phyloP scores from a whole-genome alignment of 2,113 vertebrate genomes.

The Dunckerocampus dactyliophorus region DNA sequence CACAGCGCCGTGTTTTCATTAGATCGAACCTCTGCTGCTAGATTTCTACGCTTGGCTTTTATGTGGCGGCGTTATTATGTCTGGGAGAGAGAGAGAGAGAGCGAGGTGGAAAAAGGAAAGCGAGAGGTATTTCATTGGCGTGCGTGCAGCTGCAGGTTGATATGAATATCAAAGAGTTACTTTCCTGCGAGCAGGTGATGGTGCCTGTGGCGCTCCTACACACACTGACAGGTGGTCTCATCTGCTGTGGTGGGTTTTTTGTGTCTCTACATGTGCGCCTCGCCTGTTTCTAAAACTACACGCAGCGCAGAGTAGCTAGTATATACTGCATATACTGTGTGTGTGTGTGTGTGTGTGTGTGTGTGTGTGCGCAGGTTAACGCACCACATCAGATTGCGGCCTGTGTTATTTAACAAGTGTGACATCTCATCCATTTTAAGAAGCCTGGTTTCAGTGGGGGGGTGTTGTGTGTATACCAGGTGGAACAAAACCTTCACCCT shows the following conservation, averaged over 20 bases:
- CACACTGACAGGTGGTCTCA: slow-evolving; percentile 43
- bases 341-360: background rate
- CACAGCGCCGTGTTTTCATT: slow-evolving; percentile 17
- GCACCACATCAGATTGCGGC: slow-evolving; percentile 12
- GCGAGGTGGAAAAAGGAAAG: slow-evolving; percentile 3
- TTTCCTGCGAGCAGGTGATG: slow-evolving; percentile 30
- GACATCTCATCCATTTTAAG: slow-evolving; percentile 36
- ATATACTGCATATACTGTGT: background rate
- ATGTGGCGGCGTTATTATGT: slow-evolving; percentile 52
- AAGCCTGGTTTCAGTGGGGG: slow-evolving; percentile 20
- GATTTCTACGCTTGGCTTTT: slow-evolving; percentile 35
- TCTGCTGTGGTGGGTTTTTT: slow-evolving; percentile 3
- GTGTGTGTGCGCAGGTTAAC: slow-evolving; percentile 17
- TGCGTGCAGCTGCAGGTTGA: slow-evolving; percentile 36
- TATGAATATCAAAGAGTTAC: slow-evolving; percentile 53
- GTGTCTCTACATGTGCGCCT: background rate
- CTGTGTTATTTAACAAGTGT: slow-evolving; percentile 28
- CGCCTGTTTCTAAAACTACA: slow-evolving; percentile 8
- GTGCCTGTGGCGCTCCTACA: slow-evolving; percentile 29
- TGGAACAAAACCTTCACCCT: slow-evolving; percentile 19
- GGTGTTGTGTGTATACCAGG: slow-evolving; percentile 3
- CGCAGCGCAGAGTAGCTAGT: background rate
- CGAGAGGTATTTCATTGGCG: slow-evolving; percentile 24
- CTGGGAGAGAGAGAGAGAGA: slow-evolving; percentile 3
- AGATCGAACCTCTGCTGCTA: slow-evolving; percentile 30